Percentiles rank a stretch among this genome's conserved stretches.
These are phyloP conservation scores for Eulemur albifrons DNA, from an alignment of 2,797 vertebrate genomes.

Conservation along the genomic window DNA sequence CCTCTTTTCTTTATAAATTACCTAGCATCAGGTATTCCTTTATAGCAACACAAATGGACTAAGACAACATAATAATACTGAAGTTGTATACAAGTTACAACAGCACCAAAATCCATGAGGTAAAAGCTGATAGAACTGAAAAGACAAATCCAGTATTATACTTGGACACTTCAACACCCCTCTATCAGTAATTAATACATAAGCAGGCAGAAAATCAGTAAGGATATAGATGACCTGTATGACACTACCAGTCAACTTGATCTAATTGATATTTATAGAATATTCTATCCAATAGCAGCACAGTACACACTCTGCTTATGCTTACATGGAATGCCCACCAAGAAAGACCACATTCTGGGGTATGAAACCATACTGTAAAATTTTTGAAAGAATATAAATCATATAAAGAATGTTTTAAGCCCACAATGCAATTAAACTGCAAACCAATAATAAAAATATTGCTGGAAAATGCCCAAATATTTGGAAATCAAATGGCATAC, in stretches of 20 bases:
- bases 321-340: background rate
- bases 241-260: background rate
- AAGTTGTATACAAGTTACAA: background rate
- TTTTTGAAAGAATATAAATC: background rate
- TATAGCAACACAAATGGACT: background rate
- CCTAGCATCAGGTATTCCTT: background rate
- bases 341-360: background rate
- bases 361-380: background rate
- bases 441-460: background rate
- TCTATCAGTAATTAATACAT: background rate
- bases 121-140: background rate
- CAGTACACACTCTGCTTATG: background rate
- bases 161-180: background rate
- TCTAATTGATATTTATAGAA: background rate
- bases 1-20: background rate
- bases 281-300: background rate
- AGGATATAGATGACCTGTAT: background rate
- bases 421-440: background rate
- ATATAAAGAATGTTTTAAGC: background rate
- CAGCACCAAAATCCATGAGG: background rate
- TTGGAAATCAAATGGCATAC: background rate
- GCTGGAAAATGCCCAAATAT: background rate
- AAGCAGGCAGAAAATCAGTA: background rate
- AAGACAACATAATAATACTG: background rate
- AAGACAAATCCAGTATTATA: background rate